These are phyloP conservation scores for Montipora foliosa DNA, from an alignment of 64 coral and sea anemone genomes.

Conservation along the genomic window DNA sequence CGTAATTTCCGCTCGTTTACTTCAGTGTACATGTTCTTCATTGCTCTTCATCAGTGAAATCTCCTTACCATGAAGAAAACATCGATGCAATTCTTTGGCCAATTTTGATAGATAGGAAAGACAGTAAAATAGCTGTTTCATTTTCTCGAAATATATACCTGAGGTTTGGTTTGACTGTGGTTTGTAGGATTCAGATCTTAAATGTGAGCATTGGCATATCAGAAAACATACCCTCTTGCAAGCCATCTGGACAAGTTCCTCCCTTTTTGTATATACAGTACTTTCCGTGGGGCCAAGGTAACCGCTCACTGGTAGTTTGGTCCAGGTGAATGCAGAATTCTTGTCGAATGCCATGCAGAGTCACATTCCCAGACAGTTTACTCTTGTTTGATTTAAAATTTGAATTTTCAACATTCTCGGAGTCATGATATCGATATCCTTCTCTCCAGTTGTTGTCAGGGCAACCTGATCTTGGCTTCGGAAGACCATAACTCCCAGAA, in stretches of 20 bases:
- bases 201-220: too few relatives aligned
- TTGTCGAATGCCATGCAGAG: slow-evolving; percentile 78
- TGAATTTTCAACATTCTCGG: slow-evolving; percentile 81
- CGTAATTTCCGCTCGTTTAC: background rate
- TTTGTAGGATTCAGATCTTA: too few relatives aligned
- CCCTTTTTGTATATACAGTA: slow-evolving; percentile 92
- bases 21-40: too few relatives aligned
- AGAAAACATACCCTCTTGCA: slow-evolving; percentile 55
- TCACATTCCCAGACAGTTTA: slow-evolving; percentile 77
- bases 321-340: slow-evolving; percentile 81
- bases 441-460: slow-evolving; percentile 72
- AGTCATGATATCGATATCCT: slow-evolving; percentile 92
- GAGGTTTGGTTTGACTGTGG: too few relatives aligned
- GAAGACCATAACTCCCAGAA: slow-evolving; percentile 77
- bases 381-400: slow-evolving; percentile 80
- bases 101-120: too few relatives aligned
- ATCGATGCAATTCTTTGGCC: too few relatives aligned
- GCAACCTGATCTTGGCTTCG: slow-evolving; percentile 81
- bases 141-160: too few relatives aligned
- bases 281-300: slow-evolving; percentile 78
- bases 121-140: too few relatives aligned
- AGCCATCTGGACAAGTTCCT: slow-evolving; percentile 63
- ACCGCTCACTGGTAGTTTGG: background rate
- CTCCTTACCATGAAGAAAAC: too few relatives aligned
- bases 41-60: too few relatives aligned